Evolutionary conservation across 2,888 invertebrate species (phyloP).

Genomic region (Aethes cnicana): DNA sequence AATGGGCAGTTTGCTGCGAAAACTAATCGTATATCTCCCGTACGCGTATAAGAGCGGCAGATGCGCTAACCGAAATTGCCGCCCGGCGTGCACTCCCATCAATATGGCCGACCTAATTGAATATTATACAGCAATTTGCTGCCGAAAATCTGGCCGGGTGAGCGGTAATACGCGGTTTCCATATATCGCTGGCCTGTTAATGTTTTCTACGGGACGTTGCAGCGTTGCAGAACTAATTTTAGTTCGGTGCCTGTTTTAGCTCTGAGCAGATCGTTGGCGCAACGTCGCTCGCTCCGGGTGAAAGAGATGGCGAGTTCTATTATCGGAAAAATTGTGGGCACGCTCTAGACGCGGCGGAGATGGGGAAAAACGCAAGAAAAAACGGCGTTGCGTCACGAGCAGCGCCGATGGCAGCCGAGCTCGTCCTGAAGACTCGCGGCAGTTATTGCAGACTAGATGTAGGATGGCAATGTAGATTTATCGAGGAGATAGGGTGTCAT

Average conservation of each 20-base stretch:
- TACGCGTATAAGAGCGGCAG: constrained; percentile 60
- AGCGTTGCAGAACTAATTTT: constrained; percentile 76
- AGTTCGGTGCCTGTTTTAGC: constrained; percentile 68
- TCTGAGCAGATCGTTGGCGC: constrained; percentile 70
- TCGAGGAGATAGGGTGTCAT: too few species aligned
- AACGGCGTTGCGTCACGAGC: constrained; percentile 39
- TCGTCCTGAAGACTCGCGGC: too few species aligned
- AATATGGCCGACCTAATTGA: constrained; percentile 78
- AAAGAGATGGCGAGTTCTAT: constrained; percentile 68
- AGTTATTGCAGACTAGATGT: too few species aligned
- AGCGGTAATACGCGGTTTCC: constrained; percentile 70
- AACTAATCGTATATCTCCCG: constrained; percentile 78
- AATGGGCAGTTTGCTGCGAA: constrained; percentile 47
- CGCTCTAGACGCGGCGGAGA: constrained; percentile 28
- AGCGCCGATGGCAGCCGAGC: too few species aligned
- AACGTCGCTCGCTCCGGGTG: constrained; percentile 55
- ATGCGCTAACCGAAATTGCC: constrained; percentile 79
- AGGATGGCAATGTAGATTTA: too few species aligned
- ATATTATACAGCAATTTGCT: constrained; percentile 80
- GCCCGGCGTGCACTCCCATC: constrained; percentile 60
- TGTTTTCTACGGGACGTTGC: constrained; percentile 73
- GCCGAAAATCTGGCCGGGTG: constrained; percentile 76
- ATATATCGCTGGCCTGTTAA: constrained; percentile 72
- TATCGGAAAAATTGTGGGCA: constrained; percentile 70
- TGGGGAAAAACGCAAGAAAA: constrained; percentile 12